These are phyloP conservation scores for Crossocerus cetratus DNA, from an alignment of 2,888 invertebrate genomes.

Conservation along the genomic window DNA sequence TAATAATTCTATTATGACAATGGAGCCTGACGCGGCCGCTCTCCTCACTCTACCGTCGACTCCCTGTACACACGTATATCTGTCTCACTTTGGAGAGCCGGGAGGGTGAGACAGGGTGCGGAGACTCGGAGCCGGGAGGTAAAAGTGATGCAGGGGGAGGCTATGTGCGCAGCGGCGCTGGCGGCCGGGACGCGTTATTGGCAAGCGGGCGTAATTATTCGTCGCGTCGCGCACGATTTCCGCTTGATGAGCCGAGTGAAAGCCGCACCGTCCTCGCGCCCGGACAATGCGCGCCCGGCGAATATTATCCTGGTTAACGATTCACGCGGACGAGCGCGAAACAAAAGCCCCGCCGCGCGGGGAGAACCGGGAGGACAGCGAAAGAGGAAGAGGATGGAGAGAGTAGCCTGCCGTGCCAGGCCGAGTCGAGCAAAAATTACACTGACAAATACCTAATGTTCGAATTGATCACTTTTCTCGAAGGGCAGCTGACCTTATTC, in stretches of 20 bases:
- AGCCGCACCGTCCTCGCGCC: constrained; percentile 47
- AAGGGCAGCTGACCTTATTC: no score
- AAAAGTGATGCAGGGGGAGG: no score
- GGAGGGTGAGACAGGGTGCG: no score
- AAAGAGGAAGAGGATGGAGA: not conserved
- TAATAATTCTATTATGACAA: no score
- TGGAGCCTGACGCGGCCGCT: no score
- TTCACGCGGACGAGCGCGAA: constrained; percentile 28
- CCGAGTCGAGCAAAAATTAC: constrained; percentile 11
- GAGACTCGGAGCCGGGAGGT: no score
- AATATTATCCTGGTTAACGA: constrained; percentile 47
- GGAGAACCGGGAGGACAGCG: not conserved
- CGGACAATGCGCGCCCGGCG: constrained; percentile 33
- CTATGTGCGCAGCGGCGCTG: no score
- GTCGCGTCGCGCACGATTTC: constrained; percentile 63
- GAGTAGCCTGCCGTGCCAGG: no score
- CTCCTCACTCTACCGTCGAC: no score
- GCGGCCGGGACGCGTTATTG: not conserved
- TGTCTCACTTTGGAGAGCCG: no score
- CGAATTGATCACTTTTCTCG: not conserved
- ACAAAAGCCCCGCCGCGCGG: constrained; percentile 32
- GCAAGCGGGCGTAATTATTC: constrained; percentile 59
- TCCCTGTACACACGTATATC: no score
- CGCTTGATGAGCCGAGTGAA: constrained; percentile 65
- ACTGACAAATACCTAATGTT: constrained; percentile 21